These are phyloP conservation scores for Deilephila elpenor DNA, from an alignment of 2,888 invertebrate species.

Conservation along the genomic window DNA sequence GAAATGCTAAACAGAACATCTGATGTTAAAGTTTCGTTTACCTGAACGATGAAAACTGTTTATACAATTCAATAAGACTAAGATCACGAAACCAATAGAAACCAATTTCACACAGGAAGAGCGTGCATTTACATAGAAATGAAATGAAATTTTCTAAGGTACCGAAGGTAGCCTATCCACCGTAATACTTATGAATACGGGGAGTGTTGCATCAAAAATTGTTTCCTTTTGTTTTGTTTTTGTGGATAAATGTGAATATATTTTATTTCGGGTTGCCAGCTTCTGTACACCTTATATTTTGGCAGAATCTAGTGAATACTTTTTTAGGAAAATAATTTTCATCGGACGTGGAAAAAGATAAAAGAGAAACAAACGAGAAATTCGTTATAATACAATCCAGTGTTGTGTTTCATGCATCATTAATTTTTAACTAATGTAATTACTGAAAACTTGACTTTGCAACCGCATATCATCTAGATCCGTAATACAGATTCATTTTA, in stretches of 20 bases:
- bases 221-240: slow-evolving; percentile 29
- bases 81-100: slow-evolving; percentile 54
- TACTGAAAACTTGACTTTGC: too few species aligned
- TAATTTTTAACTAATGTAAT: too few species aligned
- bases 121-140: slow-evolving; percentile 58
- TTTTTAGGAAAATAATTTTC: too few species aligned
- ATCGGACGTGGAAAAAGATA: too few species aligned
- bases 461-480: too few species aligned
- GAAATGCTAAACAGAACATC: slow-evolving; percentile 5
- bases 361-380: too few species aligned
- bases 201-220: slow-evolving; percentile 45
- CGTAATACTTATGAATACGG: slow-evolving; percentile 37
- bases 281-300: neutral
- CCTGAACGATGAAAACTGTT: slow-evolving; percentile 42
- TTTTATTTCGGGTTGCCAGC: neutral
- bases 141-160: slow-evolving; percentile 56
- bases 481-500: too few species aligned
- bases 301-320: too few species aligned
- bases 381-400: too few species aligned
- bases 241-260: slow-evolving; percentile 16
- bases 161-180: slow-evolving; percentile 40
- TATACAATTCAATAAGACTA: slow-evolving; percentile 56
- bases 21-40: neutral
- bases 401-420: too few species aligned
- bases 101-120: slow-evolving; percentile 55